Base-by-base conservation (phyloP, 2,113 vertebrate species). In the Grammomys surdaster region DNA sequence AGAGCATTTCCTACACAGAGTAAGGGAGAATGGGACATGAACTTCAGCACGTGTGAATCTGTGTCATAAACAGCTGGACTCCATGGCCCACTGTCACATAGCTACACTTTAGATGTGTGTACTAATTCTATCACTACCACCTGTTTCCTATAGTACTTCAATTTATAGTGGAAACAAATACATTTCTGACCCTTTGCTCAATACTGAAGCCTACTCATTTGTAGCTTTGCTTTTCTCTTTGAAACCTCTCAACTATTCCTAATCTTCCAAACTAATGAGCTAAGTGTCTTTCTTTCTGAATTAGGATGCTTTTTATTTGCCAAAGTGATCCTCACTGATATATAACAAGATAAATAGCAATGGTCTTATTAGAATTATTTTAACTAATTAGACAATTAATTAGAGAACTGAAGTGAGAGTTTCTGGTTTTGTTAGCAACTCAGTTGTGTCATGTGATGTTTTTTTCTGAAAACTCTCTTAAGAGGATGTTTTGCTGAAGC, bases 231-330 rank as follows among this genome's bases (percentile, higher is more conserved):
- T 89, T 80, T 76, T 65, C 6, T 65, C 4, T 14, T 10, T 43
- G 17, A 90, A 87, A 24, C 0, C 31, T 95, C 78, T 90, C 69
- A 77, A 0, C 40, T 46, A 72, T 90, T 82, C 84, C 20, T 80
- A 65, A 85, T 26, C 22, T 58, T 22, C 43, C 13, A 81, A 70
- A 69, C 2, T 20, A 8, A 58, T 76, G 14, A n/a, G 69, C 43
- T 85, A 80, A 88, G 46, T 43, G 9, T 36, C 19, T 95, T 95
- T 72, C 51, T 96, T 8, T 40, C 88, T 86, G 48, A 96, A 93
- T 81, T 75, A 88, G 12, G 24, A 7, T 94, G 13, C 28, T 10
- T 90, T 94, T 40, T 84, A 1, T 86, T 91, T 86, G 54, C 22
- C 28, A 73, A 63, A 90, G 40, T 88, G 5, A 80, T 63, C 54